Evolutionary conservation across 1,140 invertebrate genomes (phyloP), one percentile per base, ranked within the genome.

Genomic region (Drosophila repletoides): DNA sequence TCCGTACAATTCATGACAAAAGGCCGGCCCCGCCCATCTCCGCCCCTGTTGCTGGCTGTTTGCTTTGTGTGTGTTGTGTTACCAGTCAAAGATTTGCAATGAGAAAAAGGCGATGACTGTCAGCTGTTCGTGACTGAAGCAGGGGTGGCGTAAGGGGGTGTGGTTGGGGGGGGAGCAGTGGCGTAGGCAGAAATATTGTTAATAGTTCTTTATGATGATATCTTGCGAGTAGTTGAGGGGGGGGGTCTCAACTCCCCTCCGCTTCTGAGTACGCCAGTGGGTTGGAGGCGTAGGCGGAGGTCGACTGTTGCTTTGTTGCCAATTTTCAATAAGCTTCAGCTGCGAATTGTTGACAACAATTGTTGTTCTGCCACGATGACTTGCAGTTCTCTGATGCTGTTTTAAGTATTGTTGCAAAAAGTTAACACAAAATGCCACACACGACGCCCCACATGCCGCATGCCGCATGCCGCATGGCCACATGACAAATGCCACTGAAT

Each of bases 251-350:
- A n/a, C n/a, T n/a, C n/a, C n/a, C n/a, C n/a, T n/a, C n/a, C n/a
- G n/a, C n/a, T n/a, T n/a, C n/a, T n/a, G n/a, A n/a, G n/a, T n/a
- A n/a, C n/a, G n/a, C n/a, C n/a, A n/a, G 12, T 26, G 21, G 7
- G 55, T 21, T 31, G 38, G 24, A 45, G 19, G 26, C 36, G 41
- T 14, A 45, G 17, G 29, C 29, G 9, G 19, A 26, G 55, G 45
- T 34, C 40, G 36, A 46, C 29, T 33, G 29, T 58, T 26, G 51
- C 56, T 55, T 61, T 73, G 70, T 73, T 73, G 66, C 52, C 70
- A 63, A 31, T 56, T 65, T 69, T 70, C 52, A 70, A 74, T 68
- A 68, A 68, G 65, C 51, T 74, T 61, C 29, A 60, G 52, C 41
- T 67, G 61, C 15, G 53, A 49, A 67, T 72, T 60, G 46, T 43